A percentile compares a stretch with the other conserved stretches of the same genome.
phyloP scores from a whole-genome alignment of 1,140 invertebrate species.

The Aradophagus sp. region DNA sequence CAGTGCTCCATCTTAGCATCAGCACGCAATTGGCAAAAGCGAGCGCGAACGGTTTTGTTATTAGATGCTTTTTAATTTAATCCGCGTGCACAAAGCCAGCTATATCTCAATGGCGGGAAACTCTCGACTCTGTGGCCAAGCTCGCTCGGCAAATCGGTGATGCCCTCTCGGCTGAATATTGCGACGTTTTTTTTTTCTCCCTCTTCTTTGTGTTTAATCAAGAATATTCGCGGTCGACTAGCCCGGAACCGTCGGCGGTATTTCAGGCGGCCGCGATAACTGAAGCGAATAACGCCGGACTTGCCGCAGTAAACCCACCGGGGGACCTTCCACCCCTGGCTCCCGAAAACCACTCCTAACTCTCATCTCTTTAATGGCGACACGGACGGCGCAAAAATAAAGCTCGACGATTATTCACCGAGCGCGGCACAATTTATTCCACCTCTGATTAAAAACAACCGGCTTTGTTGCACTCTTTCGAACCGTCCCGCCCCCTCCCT shows the following conservation, averaged over 20 bases:
- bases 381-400: slow-evolving; percentile 53
- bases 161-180: too few relatives aligned
- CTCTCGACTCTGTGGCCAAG: slow-evolving; percentile 27
- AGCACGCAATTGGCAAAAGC: too few relatives aligned
- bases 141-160: slow-evolving; percentile 11
- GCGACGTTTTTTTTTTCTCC: too few relatives aligned
- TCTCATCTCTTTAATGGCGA: slow-evolving; percentile 60
- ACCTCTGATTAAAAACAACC: slow-evolving; percentile 52
- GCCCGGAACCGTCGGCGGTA: slow-evolving; percentile 43
- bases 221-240: slow-evolving; percentile 59
- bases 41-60: slow-evolving; percentile 38
- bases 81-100: slow-evolving; percentile 39
- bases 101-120: slow-evolving; percentile 45
- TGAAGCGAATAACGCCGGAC: slow-evolving; percentile 54
- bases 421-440: slow-evolving; percentile 51
- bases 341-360: slow-evolving; percentile 49
- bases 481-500: too few relatives aligned
- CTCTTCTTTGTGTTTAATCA: slow-evolving; percentile 53
- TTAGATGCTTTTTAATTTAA: slow-evolving; percentile 46
- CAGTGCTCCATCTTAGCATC: too few relatives aligned
- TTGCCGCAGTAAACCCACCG: slow-evolving; percentile 46
- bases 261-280: slow-evolving; percentile 57
- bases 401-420: slow-evolving; percentile 55
- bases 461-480: slow-evolving; percentile 36
- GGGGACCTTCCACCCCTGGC: slow-evolving; percentile 53